phyloP scores from a whole-genome alignment of 1,140 invertebrate genomes.

The Dysdera silvatica region DNA sequence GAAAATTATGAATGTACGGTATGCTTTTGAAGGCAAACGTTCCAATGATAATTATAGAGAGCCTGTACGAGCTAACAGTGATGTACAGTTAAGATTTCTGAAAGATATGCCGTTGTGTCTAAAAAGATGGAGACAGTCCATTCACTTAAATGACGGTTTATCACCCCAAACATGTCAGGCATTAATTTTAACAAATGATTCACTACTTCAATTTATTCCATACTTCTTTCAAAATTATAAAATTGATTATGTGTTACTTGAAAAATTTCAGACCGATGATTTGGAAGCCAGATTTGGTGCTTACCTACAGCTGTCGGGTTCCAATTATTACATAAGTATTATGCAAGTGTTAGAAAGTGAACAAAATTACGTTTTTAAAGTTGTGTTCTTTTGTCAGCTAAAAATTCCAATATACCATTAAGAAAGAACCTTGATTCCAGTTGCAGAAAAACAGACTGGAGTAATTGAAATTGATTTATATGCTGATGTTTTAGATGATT shows the following conservation, averaged over 20 bases:
- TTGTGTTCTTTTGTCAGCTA: not conserved
- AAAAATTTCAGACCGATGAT: not conserved
- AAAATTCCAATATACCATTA: not conserved
- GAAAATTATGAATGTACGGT: not conserved
- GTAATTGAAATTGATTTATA: too few species aligned
- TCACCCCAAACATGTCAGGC: not conserved
- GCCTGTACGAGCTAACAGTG: not conserved
- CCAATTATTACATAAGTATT: not conserved
- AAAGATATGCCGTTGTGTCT: not conserved
- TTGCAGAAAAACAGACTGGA: too few species aligned
- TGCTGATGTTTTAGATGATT: not conserved
- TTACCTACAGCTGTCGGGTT: not conserved
- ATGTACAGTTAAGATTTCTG: not conserved
- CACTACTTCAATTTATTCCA: not conserved
- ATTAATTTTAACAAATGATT: not conserved
- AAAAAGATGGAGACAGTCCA: not conserved
- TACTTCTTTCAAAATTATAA: not conserved
- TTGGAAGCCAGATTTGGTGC: not conserved
- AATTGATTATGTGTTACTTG: not conserved
- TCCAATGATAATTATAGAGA: not conserved
- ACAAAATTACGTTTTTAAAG: not conserved
- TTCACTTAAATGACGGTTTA: not conserved
- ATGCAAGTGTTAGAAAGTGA: slow-evolving; percentile 1
- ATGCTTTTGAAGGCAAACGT: not conserved
- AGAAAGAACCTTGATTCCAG: not conserved